Percentiles rank a stretch among this genome's conserved stretches.
Evolutionary conservation across 1,140 invertebrate genomes (phyloP).

Genomic region (Apis mellifera): DNA sequence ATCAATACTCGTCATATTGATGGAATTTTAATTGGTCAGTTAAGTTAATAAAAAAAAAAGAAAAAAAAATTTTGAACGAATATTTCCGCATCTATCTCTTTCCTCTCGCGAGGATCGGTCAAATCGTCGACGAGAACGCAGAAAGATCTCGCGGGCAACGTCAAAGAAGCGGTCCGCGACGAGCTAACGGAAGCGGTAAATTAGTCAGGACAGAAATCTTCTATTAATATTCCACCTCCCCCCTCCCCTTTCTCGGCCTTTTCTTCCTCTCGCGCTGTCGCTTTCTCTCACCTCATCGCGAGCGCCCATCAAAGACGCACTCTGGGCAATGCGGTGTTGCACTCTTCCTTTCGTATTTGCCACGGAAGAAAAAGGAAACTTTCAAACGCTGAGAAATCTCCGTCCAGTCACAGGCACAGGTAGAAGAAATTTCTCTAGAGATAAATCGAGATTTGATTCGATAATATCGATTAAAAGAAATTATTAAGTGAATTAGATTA

Average conservation of each 20-base stretch:
- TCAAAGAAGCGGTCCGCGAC: conserved; percentile 21
- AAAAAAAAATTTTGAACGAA: background rate
- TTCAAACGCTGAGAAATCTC: background rate
- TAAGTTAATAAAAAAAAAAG: background rate
- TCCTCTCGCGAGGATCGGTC: background rate
- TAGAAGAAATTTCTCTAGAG: background rate
- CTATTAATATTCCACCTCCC: conserved; percentile 61
- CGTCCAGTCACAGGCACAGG: background rate
- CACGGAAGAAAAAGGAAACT: conserved; percentile 26
- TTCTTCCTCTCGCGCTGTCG: conserved; percentile 24
- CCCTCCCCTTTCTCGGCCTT: background rate
- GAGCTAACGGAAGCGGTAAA: conserved; percentile 62
- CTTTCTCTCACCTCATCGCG: conserved; percentile 11
- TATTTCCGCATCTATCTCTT: background rate
- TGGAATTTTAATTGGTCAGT: background rate
- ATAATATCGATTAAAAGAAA: background rate
- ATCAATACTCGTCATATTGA: too few relatives aligned
- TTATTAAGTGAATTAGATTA: too few relatives aligned
- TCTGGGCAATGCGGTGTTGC: conserved; percentile 2
- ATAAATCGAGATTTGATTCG: background rate
- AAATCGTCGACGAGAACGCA: background rate
- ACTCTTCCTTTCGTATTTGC: conserved; percentile 47
- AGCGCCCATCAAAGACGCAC: conserved; percentile 49
- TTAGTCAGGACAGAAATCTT: conserved; percentile 66
- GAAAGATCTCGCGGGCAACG: conserved; percentile 13